A percentile compares a stretch with the other conserved stretches of the same genome.
These are phyloP conservation scores for Lepidonotus clava DNA, from an alignment of 2,888 invertebrate species.

Conservation along the genomic window DNA sequence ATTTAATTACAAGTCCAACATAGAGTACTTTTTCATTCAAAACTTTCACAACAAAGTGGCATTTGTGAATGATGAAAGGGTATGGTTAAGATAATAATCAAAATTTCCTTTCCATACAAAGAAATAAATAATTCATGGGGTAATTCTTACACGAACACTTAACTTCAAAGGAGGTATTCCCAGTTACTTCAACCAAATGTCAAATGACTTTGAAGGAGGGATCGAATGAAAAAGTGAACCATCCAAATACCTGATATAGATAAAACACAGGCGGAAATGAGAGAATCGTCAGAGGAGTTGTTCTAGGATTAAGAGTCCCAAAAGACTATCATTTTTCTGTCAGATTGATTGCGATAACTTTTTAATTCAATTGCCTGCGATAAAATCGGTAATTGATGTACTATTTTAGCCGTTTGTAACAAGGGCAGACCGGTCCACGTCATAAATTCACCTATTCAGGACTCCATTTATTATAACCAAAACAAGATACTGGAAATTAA, in stretches of 20 bases:
- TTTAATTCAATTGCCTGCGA: constrained; percentile 28
- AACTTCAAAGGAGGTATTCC: background rate
- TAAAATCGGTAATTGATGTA: constrained; percentile 10
- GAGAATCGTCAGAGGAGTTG: constrained; percentile 1
- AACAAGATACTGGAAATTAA: too few species aligned
- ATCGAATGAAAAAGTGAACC: background rate
- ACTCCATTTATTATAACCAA: too few species aligned
- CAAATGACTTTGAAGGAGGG: background rate
- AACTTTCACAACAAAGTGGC: too few species aligned
- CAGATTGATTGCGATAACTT: constrained; percentile 9
- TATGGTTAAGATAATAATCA: too few species aligned
- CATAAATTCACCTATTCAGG: too few species aligned
- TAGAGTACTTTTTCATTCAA: too few species aligned
- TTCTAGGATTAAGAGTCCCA: background rate
- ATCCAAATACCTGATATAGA: background rate
- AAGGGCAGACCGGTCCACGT: too few species aligned
- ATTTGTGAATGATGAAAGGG: too few species aligned
- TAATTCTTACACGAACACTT: too few species aligned
- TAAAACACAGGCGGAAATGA: background rate
- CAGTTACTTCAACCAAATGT: background rate
- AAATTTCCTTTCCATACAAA: too few species aligned
- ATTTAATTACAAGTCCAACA: too few species aligned
- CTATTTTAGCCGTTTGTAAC: background rate
- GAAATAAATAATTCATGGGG: too few species aligned
- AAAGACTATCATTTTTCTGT: background rate